Evolutionary conservation across 1,140 invertebrate species (phyloP).

Genomic region (Penaeus vannamei): DNA sequence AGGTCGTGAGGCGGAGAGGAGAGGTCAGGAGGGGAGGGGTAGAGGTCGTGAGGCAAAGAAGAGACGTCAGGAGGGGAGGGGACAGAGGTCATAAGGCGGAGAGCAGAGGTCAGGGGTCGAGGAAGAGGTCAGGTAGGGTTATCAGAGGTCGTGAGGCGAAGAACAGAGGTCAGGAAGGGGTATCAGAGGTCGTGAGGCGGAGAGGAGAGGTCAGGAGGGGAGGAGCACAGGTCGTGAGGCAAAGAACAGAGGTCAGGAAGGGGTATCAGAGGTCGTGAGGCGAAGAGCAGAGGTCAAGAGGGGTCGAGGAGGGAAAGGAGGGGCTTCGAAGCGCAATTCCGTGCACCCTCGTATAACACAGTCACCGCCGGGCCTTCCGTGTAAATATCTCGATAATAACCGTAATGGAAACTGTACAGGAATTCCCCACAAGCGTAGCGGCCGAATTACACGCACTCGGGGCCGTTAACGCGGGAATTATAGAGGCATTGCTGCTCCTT

Average conservation of each 20-base stretch:
- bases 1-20: not conserved
- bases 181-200: not conserved
- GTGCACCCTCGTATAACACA: too few species aligned
- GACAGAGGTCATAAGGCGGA: too few species aligned
- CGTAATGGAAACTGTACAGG: slow-evolving; percentile 17
- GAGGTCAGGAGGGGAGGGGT: not conserved
- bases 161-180: too few species aligned
- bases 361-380: not conserved
- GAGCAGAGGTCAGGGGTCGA: too few species aligned
- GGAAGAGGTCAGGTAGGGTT: not conserved
- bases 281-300: not conserved
- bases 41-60: too few species aligned
- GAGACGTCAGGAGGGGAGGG: too few species aligned
- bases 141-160: too few species aligned
- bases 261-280: not conserved
- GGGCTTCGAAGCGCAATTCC: not conserved
- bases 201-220: not conserved
- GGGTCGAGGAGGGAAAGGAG: not conserved
- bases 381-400: slow-evolving; percentile 29
- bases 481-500: too few species aligned
- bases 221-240: not conserved
- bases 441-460: too few species aligned
- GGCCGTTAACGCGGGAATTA: too few species aligned
- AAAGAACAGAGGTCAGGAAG: too few species aligned
- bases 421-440: slow-evolving; percentile 18